Evolutionary conservation across 2,888 invertebrate species (phyloP).

Genomic region (Drosophila kokeensis): DNA sequence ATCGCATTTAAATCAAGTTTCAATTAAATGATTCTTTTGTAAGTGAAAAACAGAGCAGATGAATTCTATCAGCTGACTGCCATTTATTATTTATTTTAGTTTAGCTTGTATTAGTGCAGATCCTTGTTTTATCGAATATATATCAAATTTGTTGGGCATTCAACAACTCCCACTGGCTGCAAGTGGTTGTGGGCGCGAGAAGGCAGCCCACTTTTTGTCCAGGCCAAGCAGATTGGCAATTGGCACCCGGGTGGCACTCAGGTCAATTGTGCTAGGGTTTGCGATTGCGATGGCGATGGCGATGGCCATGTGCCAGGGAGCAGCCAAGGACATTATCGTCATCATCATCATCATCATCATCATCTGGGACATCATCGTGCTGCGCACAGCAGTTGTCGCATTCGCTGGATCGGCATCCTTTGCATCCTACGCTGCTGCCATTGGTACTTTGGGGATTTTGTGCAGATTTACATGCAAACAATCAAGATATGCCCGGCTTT

Average conservation of each 20-base stretch:
- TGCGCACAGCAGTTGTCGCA: slow-evolving; percentile 43
- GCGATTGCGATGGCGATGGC: slow-evolving; percentile 54
- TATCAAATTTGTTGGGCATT: slow-evolving; percentile 11
- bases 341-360: slow-evolving; percentile 22
- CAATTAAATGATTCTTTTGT: not conserved
- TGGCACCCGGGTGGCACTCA: slow-evolving; percentile 64
- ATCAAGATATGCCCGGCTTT: slow-evolving; percentile 80
- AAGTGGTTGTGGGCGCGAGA: slow-evolving; percentile 11
- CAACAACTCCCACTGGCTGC: slow-evolving; percentile 18
- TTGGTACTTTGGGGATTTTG: slow-evolving; percentile 80
- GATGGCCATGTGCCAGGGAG: slow-evolving; percentile 50
- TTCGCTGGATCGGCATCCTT: slow-evolving; percentile 44
- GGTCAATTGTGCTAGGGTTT: slow-evolving; percentile 74
- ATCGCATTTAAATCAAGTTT: not conserved
- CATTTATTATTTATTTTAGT: not conserved
- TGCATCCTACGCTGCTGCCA: slow-evolving; percentile 48
- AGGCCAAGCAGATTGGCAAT: slow-evolving; percentile 53
- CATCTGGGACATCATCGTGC: slow-evolving; percentile 6
- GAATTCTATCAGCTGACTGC: not conserved
- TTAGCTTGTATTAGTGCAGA: not conserved
- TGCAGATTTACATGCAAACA: slow-evolving; percentile 82
- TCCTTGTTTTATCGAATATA: not conserved
- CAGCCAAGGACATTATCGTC: slow-evolving; percentile 53
- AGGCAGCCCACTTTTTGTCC: slow-evolving; percentile 38
- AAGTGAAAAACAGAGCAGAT: not conserved